These are phyloP conservation scores for Tragopan temminckii DNA, from an alignment of 2,797 vertebrate species.

Conservation along the genomic window DNA sequence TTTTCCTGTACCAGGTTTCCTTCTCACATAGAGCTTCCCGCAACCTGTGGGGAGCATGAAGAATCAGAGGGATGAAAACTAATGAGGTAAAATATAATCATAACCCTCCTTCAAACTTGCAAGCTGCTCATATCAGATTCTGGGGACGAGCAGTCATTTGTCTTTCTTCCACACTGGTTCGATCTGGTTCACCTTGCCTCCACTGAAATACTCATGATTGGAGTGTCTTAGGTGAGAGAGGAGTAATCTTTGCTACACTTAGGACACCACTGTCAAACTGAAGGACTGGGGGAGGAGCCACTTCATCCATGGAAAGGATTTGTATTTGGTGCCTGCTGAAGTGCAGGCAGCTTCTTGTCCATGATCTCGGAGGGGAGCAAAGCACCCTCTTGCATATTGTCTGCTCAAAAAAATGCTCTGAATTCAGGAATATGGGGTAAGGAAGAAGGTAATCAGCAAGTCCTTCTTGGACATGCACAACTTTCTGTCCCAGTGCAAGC, in stretches of 20 bases:
- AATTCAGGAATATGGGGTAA: neutral
- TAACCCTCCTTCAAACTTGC: neutral
- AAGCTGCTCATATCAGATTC: neutral
- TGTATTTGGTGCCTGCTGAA: neutral
- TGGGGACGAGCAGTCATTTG: neutral
- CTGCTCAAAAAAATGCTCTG: neutral
- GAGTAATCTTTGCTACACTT: neutral
- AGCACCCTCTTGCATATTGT: neutral
- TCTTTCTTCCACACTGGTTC: constrained; percentile 29
- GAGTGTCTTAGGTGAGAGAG: constrained; percentile 6
- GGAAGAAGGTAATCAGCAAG: neutral
- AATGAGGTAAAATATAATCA: neutral
- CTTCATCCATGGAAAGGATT: constrained; percentile 21
- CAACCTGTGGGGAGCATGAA: neutral
- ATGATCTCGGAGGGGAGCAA: neutral
- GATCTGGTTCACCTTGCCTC: neutral
- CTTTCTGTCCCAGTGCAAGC: neutral
- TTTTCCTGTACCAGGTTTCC: neutral
- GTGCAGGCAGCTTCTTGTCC: neutral
- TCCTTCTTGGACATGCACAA: neutral
- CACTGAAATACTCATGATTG: constrained; percentile 7
- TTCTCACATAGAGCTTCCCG: fast-evolving
- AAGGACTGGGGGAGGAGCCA: constrained; percentile 3
- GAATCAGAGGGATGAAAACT: neutral
- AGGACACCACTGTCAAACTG: constrained; percentile 37